phyloP scores from a whole-genome alignment of 2,888 invertebrate species.

The Pristionchus maxplancki region DNA sequence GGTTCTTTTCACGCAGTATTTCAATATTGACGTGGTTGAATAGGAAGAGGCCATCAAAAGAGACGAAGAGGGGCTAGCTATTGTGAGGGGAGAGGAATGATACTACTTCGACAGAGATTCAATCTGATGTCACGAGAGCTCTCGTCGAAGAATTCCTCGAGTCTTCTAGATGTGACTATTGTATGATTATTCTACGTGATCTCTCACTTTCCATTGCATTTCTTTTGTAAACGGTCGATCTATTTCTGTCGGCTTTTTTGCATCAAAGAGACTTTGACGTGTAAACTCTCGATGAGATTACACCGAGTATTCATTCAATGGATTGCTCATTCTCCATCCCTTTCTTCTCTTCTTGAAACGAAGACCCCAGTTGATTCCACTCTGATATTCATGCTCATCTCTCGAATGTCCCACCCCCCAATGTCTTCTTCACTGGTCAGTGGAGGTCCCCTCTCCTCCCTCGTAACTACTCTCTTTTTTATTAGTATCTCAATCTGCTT shows the following conservation, averaged over 20 bases:
- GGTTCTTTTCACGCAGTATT: not conserved
- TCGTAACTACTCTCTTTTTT: not conserved
- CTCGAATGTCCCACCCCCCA: no score
- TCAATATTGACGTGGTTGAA: slow-evolving; percentile 4
- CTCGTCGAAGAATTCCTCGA: not conserved
- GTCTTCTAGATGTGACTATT: not conserved
- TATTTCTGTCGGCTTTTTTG: not conserved
- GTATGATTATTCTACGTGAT: not conserved
- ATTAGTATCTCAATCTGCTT: slow-evolving; percentile 7
- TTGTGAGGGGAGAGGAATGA: not conserved
- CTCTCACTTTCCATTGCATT: not conserved
- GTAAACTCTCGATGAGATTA: slow-evolving; percentile 4
- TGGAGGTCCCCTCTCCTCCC: not conserved
- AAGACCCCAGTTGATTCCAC: not conserved
- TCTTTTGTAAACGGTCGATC: slow-evolving; percentile 9
- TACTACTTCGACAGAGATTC: not conserved
- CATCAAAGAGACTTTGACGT: not conserved
- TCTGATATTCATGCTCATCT: not conserved
- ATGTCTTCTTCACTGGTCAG: not conserved
- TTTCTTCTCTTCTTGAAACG: not conserved
- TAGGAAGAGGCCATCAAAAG: slow-evolving; percentile 21
- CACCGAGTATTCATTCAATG: not conserved
- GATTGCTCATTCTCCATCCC: not conserved
- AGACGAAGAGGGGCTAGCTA: not conserved
- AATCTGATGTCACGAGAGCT: not conserved